These are phyloP conservation scores for Typhlichthys eigenmanni DNA, from an alignment of 2,797 vertebrate genomes.

Conservation along the genomic window DNA sequence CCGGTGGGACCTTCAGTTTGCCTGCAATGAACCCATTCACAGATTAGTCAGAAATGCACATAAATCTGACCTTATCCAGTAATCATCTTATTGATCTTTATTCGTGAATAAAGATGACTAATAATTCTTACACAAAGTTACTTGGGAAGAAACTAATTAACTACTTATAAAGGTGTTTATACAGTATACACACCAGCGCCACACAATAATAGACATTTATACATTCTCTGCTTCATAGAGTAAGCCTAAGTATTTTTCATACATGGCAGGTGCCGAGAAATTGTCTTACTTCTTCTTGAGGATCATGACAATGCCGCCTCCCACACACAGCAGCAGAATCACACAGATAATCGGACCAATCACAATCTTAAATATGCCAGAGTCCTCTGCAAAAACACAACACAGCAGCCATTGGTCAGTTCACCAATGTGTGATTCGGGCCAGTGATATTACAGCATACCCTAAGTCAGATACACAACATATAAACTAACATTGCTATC, in stretches of 20 bases:
- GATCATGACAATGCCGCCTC: slow-evolving; percentile 79
- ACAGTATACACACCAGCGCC: background rate
- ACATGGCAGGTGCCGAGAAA: background rate
- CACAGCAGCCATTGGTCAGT: slow-evolving; percentile 22
- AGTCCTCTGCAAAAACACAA: slow-evolving; percentile 64
- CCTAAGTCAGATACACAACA: too few species aligned
- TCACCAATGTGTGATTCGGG: background rate
- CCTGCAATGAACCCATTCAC: slow-evolving; percentile 63
- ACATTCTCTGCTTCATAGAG: too few species aligned
- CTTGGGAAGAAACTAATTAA: background rate
- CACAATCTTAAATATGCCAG: slow-evolving; percentile 84
- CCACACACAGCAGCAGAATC: slow-evolving; percentile 81
- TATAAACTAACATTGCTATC: too few species aligned
- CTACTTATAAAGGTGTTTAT: background rate
- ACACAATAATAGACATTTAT: background rate
- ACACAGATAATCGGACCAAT: slow-evolving; percentile 86
- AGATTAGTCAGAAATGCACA: slow-evolving; percentile 8
- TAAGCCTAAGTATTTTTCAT: background rate
- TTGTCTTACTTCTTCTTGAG: slow-evolving; percentile 87
- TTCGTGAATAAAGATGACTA: too few species aligned
- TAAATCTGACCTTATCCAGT: background rate
- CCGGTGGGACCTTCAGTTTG: slow-evolving; percentile 92
- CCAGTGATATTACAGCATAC: background rate
- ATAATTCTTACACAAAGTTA: background rate
- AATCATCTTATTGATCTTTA: too few species aligned